A percentile compares a stretch with the other conserved stretches of the same genome.
phyloP scores from a whole-genome alignment of 2,888 invertebrate species.

The Phyto melanocephala region DNA sequence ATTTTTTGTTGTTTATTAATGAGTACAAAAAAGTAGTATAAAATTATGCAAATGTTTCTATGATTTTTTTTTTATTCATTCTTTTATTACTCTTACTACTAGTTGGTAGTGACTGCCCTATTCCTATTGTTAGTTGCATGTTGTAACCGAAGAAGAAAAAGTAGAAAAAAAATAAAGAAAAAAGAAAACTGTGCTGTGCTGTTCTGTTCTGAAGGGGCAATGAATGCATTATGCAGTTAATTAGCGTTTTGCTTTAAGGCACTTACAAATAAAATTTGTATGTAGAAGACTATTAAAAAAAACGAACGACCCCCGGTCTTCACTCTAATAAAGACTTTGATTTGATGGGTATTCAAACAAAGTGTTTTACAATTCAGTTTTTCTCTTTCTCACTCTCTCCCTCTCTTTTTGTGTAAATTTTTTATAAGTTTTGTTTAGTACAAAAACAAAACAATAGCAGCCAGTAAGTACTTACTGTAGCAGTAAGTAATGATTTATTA shows the following conservation, averaged over 20 bases:
- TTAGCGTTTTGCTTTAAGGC: conserved; percentile 58
- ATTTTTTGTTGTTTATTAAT: neutral
- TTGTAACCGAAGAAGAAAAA: no score
- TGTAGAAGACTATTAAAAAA: neutral
- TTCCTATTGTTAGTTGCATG: no score
- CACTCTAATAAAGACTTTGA: conserved; percentile 58
- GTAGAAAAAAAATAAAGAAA: neutral
- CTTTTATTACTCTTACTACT: neutral
- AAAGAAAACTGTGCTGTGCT: no score
- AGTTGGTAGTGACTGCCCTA: neutral
- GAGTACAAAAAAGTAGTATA: conserved; percentile 12
- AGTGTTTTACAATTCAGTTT: conserved; percentile 22
- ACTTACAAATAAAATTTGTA: conserved; percentile 37
- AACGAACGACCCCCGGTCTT: conserved; percentile 49
- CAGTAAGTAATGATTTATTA: conserved; percentile 61
- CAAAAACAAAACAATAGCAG: conserved; percentile 2
- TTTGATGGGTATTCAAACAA: conserved; percentile 43
- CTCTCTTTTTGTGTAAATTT: conserved; percentile 33
- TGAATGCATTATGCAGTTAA: conserved; percentile 65
- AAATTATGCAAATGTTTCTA: conserved; percentile 61
- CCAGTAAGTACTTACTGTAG: conserved; percentile 9
- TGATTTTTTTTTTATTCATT: conserved; percentile 2
- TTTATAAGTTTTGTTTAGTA: neutral
- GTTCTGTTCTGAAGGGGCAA: conserved; percentile 20
- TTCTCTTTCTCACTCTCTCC: neutral